phyloP scores from a whole-genome alignment of 1,140 invertebrate genomes.

The Rhynchophorus ferrugineus region DNA sequence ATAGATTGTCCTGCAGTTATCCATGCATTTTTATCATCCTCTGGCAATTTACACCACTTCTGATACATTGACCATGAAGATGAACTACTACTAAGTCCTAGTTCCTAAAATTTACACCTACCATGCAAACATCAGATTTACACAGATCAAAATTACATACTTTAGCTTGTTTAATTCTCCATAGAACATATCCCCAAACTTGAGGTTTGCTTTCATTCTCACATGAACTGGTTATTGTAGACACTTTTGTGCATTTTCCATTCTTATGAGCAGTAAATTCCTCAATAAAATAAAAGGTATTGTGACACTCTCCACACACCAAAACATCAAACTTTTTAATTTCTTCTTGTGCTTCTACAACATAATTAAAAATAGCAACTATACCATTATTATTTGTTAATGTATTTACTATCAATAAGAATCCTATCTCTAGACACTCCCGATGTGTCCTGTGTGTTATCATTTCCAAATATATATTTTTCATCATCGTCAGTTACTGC shows the following conservation, averaged over 20 bases:
- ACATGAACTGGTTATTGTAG: slow-evolving; percentile 21
- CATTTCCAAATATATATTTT: not conserved
- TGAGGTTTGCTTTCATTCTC: slow-evolving; percentile 64
- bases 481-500: not conserved
- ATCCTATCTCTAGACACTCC: slow-evolving; percentile 28
- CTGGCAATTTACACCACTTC: slow-evolving; percentile 71
- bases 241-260: slow-evolving; percentile 49
- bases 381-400: not conserved
- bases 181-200: slow-evolving; percentile 75
- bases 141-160: slow-evolving; percentile 2
- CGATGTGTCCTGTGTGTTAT: slow-evolving; percentile 13
- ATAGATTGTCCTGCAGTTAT: slow-evolving; percentile 68
- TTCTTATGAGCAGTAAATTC: slow-evolving; percentile 65
- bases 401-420: slow-evolving; percentile 29
- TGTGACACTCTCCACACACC: slow-evolving; percentile 71
- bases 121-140: not conserved
- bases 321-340: slow-evolving; percentile 66
- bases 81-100: slow-evolving; percentile 42
- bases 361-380: slow-evolving; percentile 8
- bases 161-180: slow-evolving; percentile 57
- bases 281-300: slow-evolving; percentile 69
- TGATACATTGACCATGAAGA: slow-evolving; percentile 74
- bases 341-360: slow-evolving; percentile 63
- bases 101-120: slow-evolving; percentile 2
- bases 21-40: slow-evolving; percentile 62